Evolutionary conservation across 2,113 vertebrate genomes (phyloP).

Genomic region (Philantomba maxwellii): DNA sequence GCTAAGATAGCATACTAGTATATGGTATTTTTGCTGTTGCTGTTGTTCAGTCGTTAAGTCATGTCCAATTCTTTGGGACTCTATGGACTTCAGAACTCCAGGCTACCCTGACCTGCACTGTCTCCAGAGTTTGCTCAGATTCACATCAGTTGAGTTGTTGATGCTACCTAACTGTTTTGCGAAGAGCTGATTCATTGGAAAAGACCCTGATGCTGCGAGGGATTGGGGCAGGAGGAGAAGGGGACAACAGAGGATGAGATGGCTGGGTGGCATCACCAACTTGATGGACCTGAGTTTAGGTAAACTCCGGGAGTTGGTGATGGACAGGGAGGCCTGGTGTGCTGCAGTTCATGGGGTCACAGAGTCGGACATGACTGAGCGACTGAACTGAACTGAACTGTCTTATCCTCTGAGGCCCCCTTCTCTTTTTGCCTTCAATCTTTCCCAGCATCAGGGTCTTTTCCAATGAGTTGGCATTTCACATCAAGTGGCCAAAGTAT

Average conservation of each 20-base stretch:
- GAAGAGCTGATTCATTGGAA: too few relatives aligned
- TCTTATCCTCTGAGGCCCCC: background rate
- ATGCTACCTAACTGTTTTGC: background rate
- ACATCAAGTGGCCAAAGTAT: background rate
- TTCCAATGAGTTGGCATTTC: background rate
- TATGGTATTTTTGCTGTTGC: background rate
- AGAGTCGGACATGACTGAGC: too few relatives aligned
- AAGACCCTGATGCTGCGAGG: too few relatives aligned
- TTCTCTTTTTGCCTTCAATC: background rate
- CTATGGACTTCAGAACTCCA: background rate
- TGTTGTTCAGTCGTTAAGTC: background rate
- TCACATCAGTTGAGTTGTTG: background rate
- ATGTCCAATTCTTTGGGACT: background rate
- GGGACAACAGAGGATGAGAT: too few relatives aligned
- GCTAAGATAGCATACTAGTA: background rate
- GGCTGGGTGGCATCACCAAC: too few relatives aligned
- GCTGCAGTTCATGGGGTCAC: too few relatives aligned
- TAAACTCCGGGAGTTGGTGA: too few relatives aligned
- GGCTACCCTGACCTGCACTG: background rate
- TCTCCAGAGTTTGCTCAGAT: background rate
- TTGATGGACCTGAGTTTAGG: too few relatives aligned
- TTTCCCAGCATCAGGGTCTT: background rate
- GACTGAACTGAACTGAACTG: background rate
- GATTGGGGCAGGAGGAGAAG: too few relatives aligned
- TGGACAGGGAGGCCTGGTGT: too few relatives aligned